A percentile compares a stretch with the other conserved stretches of the same genome.
Evolutionary conservation across 2,888 invertebrate genomes (phyloP).

Genomic region (Cheilosia vernalis): DNA sequence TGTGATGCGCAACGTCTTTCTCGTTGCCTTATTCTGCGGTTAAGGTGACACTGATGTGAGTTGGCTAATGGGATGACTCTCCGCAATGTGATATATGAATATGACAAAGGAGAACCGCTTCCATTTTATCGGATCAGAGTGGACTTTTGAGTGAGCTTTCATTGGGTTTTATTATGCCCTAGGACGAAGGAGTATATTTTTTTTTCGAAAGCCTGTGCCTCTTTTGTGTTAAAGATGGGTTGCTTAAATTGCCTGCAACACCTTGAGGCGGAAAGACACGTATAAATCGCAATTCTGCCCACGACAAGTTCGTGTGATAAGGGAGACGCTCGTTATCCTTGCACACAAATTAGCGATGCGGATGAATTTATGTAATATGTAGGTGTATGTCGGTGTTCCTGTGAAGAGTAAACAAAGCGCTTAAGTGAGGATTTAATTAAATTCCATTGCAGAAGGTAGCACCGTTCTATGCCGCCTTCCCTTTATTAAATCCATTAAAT

Average conservation of each 20-base stretch:
- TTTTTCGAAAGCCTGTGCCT: not conserved
- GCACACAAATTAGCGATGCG: slow-evolving; percentile 68
- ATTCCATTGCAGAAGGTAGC: slow-evolving; percentile 53
- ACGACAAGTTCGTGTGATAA: slow-evolving; percentile 33
- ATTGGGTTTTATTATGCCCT: slow-evolving; percentile 41
- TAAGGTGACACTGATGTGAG: slow-evolving; percentile 60
- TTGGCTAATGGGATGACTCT: slow-evolving; percentile 6
- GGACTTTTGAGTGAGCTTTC: slow-evolving; percentile 59
- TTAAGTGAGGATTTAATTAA: slow-evolving; percentile 65
- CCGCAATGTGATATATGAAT: slow-evolving; percentile 57
- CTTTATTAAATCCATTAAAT: slow-evolving; percentile 53
- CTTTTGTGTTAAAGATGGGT: not conserved
- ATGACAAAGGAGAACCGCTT: slow-evolving; percentile 47
- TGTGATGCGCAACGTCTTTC: slow-evolving; percentile 63
- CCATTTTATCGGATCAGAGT: slow-evolving; percentile 63
- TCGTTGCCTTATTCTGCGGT: slow-evolving; percentile 35
- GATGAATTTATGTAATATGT: slow-evolving; percentile 56
- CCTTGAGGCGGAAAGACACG: slow-evolving; percentile 11
- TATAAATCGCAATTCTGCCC: slow-evolving; percentile 39
- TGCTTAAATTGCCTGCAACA: slow-evolving; percentile 49
- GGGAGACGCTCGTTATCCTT: slow-evolving; percentile 47
- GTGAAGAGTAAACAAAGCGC: not conserved
- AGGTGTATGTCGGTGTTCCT: slow-evolving; percentile 3
- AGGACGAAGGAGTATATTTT: slow-evolving; percentile 2
- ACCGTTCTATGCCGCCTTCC: slow-evolving; percentile 30